Evolutionary conservation across 2,888 invertebrate species (phyloP).

Genomic region (Coenonympha glycerion): DNA sequence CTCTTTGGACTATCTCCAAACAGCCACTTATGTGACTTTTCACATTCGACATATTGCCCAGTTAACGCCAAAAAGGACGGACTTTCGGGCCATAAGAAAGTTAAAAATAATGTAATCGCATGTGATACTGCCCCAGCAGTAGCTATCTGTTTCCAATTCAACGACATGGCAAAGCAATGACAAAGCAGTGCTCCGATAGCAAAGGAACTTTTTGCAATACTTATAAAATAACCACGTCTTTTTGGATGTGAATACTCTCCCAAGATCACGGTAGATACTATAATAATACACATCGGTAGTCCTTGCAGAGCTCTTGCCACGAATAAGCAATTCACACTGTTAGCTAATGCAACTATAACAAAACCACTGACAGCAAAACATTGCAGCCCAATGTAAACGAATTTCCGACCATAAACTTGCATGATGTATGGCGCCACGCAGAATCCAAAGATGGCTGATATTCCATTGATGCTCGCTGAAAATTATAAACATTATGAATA

Average conservation of each 20-base stretch:
- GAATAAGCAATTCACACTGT: slow-evolving; percentile 32
- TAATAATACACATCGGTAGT: slow-evolving; percentile 34
- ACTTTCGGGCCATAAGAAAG: slow-evolving; percentile 43
- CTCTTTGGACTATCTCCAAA: slow-evolving; percentile 32
- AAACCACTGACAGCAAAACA: slow-evolving; percentile 32
- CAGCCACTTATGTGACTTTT: slow-evolving; percentile 37
- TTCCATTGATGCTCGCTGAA: slow-evolving; percentile 40
- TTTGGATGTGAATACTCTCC: slow-evolving; percentile 39
- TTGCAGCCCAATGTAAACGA: slow-evolving; percentile 30
- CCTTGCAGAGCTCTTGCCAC: slow-evolving; percentile 41
- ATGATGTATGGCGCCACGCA: slow-evolving; percentile 37
- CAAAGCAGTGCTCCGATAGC: slow-evolving; percentile 37
- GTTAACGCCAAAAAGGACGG: slow-evolving; percentile 41
- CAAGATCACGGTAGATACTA: slow-evolving; percentile 35
- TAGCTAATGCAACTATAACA: slow-evolving; percentile 34
- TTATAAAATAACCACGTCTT: slow-evolving; percentile 41
- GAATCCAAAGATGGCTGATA: slow-evolving; percentile 38
- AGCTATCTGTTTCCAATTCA: slow-evolving; percentile 41
- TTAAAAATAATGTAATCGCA: slow-evolving; percentile 28
- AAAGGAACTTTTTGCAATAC: slow-evolving; percentile 33
- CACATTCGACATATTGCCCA: slow-evolving; percentile 39
- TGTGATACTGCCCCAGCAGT: slow-evolving; percentile 26
- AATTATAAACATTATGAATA: slow-evolving; percentile 7
- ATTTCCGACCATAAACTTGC: slow-evolving; percentile 39
- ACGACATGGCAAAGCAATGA: slow-evolving; percentile 35